These are phyloP conservation scores for Acarapis woodi DNA, from an alignment of 1,140 invertebrate genomes.

Conservation along the genomic window DNA sequence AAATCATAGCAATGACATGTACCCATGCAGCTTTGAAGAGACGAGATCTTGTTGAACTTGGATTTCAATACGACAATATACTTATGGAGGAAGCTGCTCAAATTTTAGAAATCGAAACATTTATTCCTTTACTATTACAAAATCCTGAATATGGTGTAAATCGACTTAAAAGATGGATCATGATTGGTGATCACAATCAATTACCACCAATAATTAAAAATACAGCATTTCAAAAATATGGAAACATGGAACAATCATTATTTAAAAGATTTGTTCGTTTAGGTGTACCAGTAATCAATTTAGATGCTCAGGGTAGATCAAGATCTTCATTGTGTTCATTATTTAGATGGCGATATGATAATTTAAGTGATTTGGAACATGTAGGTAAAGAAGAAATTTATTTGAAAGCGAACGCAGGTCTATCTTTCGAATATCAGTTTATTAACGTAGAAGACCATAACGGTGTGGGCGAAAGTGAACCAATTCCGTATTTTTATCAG, in stretches of 20 bases:
- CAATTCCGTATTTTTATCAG: conserved; percentile 95
- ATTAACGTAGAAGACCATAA: conserved; percentile 93
- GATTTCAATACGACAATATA: conserved; percentile 94
- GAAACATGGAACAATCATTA: conserved; percentile 96
- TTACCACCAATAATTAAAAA: conserved; percentile 97
- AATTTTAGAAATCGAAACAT: conserved; percentile 97
- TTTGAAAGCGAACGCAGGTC: conserved; percentile 49
- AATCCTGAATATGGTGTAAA: conserved; percentile 88
- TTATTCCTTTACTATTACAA: conserved; percentile 85
- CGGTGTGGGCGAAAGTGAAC: conserved; percentile 82
- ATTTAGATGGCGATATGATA: conserved; percentile 94
- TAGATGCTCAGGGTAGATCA: conserved; percentile 89
- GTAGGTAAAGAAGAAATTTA: conserved; percentile 56
- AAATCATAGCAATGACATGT: conserved; percentile 99
- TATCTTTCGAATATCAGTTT: conserved; percentile 74
- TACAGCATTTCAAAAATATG: conserved; percentile 99
- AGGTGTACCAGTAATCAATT: conserved; percentile 78
- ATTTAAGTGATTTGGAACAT: conserved; percentile 65
- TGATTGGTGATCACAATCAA: conserved; percentile 99
- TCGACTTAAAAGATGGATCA: conserved; percentile 93
- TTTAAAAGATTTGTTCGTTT: conserved; percentile 85
- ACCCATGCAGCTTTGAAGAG: conserved; percentile 93
- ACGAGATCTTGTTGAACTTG: conserved; percentile 77
- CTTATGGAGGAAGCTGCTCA: conserved; percentile 98
- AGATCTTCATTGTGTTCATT: conserved; percentile 66